Evolutionary conservation across 1,140 invertebrate species (phyloP).

Genomic region (Aphaenogaster rudis): DNA sequence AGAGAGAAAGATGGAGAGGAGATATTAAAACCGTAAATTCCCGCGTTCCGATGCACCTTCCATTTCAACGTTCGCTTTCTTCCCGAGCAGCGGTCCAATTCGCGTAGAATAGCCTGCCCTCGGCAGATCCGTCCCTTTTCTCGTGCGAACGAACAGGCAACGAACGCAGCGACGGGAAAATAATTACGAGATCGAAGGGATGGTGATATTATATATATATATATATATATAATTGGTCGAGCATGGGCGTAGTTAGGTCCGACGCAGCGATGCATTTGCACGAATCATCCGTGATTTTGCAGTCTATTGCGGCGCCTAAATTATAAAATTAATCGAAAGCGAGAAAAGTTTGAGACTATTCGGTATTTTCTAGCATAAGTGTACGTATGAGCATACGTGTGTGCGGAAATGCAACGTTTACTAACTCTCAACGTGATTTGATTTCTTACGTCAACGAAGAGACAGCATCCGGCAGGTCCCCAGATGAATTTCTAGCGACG

Average conservation of each 20-base stretch:
- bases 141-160: not conserved
- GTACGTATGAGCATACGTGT: not conserved
- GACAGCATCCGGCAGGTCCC: not conserved
- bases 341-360: too few relatives aligned
- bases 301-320: not conserved
- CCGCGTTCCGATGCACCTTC: not conserved
- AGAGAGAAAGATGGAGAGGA: not conserved
- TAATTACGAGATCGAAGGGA: not conserved
- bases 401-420: not conserved
- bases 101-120: slow-evolving; percentile 36
- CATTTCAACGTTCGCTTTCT: slow-evolving; percentile 41
- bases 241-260: not conserved
- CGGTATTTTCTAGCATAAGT: too few relatives aligned
- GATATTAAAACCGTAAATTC: slow-evolving; percentile 68
- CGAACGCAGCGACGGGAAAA: not conserved
- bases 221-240: not conserved
- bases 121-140: not conserved
- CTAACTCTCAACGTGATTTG: slow-evolving; percentile 5
- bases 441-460: not conserved
- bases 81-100: slow-evolving; percentile 27
- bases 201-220: not conserved
- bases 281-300: not conserved
- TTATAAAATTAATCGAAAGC: too few relatives aligned
- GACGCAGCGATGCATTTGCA: not conserved
- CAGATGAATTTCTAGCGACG: not conserved